These are phyloP conservation scores for Tholera decimalis DNA, from an alignment of 2,888 invertebrate genomes.

Conservation along the genomic window DNA sequence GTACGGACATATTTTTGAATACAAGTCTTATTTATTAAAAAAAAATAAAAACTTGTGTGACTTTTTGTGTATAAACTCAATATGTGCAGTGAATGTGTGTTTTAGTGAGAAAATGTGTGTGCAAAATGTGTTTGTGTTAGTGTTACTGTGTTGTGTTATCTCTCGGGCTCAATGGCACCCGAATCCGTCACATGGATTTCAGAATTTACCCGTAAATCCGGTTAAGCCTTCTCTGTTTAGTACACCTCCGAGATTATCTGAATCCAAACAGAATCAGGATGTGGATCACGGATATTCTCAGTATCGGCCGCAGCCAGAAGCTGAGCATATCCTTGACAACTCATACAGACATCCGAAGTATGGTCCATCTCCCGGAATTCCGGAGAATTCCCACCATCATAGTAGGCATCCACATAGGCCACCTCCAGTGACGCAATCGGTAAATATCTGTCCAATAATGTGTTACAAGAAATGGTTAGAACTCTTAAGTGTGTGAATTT, in stretches of 20 bases:
- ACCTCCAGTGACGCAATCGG: neutral
- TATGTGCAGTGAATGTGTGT: slow-evolving; percentile 1
- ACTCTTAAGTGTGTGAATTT: slow-evolving; percentile 2
- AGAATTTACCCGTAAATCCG: neutral
- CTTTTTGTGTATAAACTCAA: slow-evolving; percentile 13
- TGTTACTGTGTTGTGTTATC: slow-evolving; percentile 38
- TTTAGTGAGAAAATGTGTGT: slow-evolving; percentile 43
- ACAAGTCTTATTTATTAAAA: slow-evolving; percentile 10
- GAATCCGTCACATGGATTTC: neutral
- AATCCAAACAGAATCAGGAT: neutral
- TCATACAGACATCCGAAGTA: neutral
- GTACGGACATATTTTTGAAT: slow-evolving; percentile 23
- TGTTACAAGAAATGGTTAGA: neutral
- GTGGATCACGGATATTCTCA: neutral
- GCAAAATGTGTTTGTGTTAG: slow-evolving; percentile 48
- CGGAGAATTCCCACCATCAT: neutral
- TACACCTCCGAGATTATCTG: neutral
- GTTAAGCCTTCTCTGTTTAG: neutral
- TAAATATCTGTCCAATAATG: slow-evolving; percentile 23
- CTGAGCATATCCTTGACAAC: neutral
- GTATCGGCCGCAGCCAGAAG: neutral
- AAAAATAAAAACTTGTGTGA: neutral
- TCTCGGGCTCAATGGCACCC: slow-evolving; percentile 13
- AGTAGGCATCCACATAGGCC: neutral
- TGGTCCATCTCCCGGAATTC: neutral